These are phyloP conservation scores for Podarcis muralis DNA, from an alignment of 2,113 vertebrate genomes.

Conservation along the genomic window DNA sequence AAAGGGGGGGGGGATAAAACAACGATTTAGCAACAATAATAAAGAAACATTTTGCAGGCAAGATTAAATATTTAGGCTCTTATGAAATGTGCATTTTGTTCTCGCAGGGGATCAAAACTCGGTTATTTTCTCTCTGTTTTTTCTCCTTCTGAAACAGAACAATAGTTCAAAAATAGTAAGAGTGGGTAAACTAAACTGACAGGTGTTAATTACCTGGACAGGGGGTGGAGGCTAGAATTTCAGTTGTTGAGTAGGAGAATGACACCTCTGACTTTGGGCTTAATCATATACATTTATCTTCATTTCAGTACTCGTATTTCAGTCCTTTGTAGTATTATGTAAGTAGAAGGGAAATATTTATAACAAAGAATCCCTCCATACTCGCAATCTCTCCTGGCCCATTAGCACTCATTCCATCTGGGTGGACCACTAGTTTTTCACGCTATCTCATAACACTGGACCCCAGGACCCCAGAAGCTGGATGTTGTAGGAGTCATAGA, in stretches of 20 bases:
- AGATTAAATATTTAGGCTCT: slow-evolving; percentile 31
- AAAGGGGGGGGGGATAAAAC: not conserved
- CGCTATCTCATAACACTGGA: too few relatives aligned
- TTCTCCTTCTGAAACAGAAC: not conserved
- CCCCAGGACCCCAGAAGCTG: too few relatives aligned
- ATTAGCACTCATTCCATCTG: not conserved
- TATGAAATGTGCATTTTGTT: not conserved
- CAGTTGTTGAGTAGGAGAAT: not conserved
- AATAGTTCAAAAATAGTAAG: slow-evolving; percentile 38
- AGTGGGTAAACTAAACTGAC: slow-evolving; percentile 60
- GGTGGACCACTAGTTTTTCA: not conserved
- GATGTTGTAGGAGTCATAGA: too few relatives aligned
- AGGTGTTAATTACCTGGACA: slow-evolving; percentile 64
- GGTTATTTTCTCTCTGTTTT: not conserved
- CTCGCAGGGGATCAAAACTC: not conserved
- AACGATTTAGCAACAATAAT: not conserved
- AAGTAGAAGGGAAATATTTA: not conserved
- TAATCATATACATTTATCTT: not conserved
- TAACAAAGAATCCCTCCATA: not conserved
- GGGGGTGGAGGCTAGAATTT: slow-evolving; percentile 31
- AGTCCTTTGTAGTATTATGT: not conserved
- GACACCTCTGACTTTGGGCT: not conserved
- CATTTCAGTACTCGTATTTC: not conserved
- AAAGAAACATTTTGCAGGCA: not conserved
- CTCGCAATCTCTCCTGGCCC: not conserved